These are phyloP conservation scores for Taeniopygia guttata DNA, from an alignment of 2,797 vertebrate species.

Conservation along the genomic window DNA sequence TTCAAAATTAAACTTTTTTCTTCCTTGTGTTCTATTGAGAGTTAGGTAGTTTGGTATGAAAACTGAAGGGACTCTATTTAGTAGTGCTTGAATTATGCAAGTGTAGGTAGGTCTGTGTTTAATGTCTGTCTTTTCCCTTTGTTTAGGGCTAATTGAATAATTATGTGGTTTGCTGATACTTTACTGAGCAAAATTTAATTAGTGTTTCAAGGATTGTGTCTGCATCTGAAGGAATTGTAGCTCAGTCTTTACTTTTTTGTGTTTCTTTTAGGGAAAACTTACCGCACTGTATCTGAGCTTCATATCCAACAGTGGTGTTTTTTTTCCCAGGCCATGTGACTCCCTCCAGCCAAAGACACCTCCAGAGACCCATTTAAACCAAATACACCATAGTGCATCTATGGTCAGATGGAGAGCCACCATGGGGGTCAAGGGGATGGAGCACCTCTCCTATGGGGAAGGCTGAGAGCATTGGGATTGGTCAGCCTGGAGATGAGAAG, in stretches of 20 bases:
- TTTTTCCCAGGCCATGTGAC: not conserved
- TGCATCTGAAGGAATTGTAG: not conserved
- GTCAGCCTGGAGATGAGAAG: not conserved
- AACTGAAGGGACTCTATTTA: not conserved
- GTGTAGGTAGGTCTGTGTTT: not conserved
- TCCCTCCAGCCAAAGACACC: not conserved
- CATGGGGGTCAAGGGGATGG: fast-evolving
- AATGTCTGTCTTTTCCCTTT: not conserved
- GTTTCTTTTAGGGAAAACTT: not conserved
- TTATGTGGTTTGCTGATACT: not conserved
- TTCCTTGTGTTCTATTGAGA: not conserved
- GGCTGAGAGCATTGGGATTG: not conserved
- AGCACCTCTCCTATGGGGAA: not conserved
- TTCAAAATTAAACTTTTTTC: not conserved
- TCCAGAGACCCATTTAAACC: not conserved
- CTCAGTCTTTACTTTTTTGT: not conserved
- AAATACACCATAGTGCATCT: not conserved
- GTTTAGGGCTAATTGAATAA: not conserved
- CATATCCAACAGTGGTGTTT: not conserved
- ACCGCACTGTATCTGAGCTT: fast-evolving
- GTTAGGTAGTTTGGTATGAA: not conserved
- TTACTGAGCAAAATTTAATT: not conserved
- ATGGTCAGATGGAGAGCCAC: not conserved
- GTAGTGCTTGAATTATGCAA: not conserved
- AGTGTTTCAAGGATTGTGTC: not conserved